These are phyloP conservation scores for Mechanitis messenoides DNA, from an alignment of 2,888 invertebrate species.

Conservation along the genomic window DNA sequence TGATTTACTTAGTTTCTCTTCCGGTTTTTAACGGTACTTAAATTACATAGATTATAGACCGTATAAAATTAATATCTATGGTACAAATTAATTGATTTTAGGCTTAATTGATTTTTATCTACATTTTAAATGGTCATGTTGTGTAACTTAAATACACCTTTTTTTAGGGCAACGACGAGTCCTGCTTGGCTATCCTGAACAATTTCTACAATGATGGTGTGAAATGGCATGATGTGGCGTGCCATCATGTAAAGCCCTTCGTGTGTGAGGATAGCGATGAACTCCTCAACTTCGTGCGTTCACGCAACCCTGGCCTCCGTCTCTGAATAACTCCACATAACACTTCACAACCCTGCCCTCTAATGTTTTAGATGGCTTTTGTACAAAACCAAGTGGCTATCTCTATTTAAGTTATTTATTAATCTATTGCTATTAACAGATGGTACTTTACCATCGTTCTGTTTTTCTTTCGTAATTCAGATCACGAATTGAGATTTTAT, in stretches of 20 bases:
- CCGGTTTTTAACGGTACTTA: constrained; percentile 18
- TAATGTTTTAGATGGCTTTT: constrained; percentile 59
- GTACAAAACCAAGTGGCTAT: constrained; percentile 69
- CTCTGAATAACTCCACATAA: constrained; percentile 66
- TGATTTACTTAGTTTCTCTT: constrained; percentile 12
- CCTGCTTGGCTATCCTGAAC: constrained; percentile 91
- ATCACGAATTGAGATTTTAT: constrained; percentile 11
- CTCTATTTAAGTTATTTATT: constrained; percentile 69
- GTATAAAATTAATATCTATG: constrained; percentile 4
- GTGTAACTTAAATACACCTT: constrained; percentile 19
- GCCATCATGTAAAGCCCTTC: constrained; percentile 90
- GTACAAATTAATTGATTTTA: neutral
- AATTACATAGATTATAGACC: constrained; percentile 1
- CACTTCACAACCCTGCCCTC: constrained; percentile 40
- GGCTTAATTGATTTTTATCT: neutral
- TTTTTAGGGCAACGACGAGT: constrained; percentile 90
- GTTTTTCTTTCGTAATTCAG: constrained; percentile 10
- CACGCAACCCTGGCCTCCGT: constrained; percentile 90
- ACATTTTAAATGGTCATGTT: neutral
- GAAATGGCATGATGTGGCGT: constrained; percentile 92
- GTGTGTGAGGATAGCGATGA: constrained; percentile 95
- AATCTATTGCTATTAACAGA: constrained; percentile 16
- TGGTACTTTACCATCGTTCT: constrained; percentile 9
- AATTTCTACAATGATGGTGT: constrained; percentile 93
- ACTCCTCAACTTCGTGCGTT: constrained; percentile 91